Base-by-base conservation (phyloP, 2,797 vertebrate genomes). In the Furcifer pardalis region DNA sequence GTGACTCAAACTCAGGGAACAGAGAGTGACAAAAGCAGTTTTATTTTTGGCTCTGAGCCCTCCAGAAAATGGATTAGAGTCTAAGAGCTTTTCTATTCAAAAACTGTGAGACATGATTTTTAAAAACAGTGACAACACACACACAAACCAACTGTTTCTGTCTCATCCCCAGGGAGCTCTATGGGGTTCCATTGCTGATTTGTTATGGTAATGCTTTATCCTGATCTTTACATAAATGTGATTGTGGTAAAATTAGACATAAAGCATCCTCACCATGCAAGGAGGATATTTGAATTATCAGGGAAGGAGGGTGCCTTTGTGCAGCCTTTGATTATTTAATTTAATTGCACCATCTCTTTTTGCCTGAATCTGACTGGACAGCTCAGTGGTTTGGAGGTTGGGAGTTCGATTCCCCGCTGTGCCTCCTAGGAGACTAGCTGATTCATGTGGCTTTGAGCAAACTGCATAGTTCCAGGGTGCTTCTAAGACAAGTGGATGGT, bases 1-100 rank as follows among this genome's bases (percentile, higher is more conserved):
- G 46, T 85, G 72, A 85, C 62, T 85, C 77, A 84, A 79, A 37
- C 32, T 73, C 78, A 81, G 73, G 84, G 63, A 85, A 75, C 25
- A 85, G 49, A 46, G 62, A 76, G 40, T 77, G 52, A 76, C 32
- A 76, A 46, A 81, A 69, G 56, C 49, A 27, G 5, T 46, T 85
- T 71, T 85, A 80, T 85, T 85, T 85, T 68, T 56, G 73, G 84
- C 72, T 75, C 30, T 15, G n/a, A 68, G 37, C 72, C 23, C 78
- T 81, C 40, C 42, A 12, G 69, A 72, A 46, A 85, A 56, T 49
- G 52, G 73, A 85, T 76, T 79, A 76, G 40, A n/a, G 59, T 42
- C 62, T 69, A n/a, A 60, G 40, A 68, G 49, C 49, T 76, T 85
- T 81, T 62, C 65, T 40, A 62, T 32, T n/a, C 27, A 79, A 60